Percentiles rank a stretch among this genome's conserved stretches.
Evolutionary conservation across 2,113 vertebrate species (phyloP).

Genomic region (Canis aureus): DNA sequence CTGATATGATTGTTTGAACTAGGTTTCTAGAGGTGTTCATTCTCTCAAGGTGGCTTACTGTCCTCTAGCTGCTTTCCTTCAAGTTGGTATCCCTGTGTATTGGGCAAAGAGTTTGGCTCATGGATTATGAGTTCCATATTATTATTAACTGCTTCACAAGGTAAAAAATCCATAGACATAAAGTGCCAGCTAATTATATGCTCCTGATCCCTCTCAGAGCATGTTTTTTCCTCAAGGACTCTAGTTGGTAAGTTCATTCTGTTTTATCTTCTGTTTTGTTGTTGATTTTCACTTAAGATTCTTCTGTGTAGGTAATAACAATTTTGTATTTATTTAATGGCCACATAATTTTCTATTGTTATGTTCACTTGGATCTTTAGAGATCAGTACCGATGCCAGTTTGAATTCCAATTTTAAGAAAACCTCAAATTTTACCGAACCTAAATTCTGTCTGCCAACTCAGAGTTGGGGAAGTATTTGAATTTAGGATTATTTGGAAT

Average conservation of each 20-base stretch:
- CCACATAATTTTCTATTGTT: background rate
- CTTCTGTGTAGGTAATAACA: background rate
- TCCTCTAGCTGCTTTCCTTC: background rate
- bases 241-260: background rate
- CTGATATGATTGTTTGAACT: background rate
- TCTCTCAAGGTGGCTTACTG: background rate
- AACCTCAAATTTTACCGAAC: background rate
- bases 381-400: background rate
- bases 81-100: background rate
- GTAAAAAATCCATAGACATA: background rate
- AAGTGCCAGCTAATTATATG: background rate
- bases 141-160: background rate
- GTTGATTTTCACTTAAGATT: background rate
- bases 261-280: background rate
- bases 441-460: background rate
- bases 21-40: background rate
- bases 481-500: background rate
- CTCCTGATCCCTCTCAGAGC: background rate
- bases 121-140: background rate
- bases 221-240: background rate
- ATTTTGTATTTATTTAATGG: background rate
- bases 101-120: background rate
- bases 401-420: slow-evolving; percentile 3
- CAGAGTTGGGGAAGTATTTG: background rate
- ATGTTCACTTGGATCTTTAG: background rate